phyloP scores from a whole-genome alignment of 2,797 vertebrate genomes.

The Sebastiscus tertius region DNA sequence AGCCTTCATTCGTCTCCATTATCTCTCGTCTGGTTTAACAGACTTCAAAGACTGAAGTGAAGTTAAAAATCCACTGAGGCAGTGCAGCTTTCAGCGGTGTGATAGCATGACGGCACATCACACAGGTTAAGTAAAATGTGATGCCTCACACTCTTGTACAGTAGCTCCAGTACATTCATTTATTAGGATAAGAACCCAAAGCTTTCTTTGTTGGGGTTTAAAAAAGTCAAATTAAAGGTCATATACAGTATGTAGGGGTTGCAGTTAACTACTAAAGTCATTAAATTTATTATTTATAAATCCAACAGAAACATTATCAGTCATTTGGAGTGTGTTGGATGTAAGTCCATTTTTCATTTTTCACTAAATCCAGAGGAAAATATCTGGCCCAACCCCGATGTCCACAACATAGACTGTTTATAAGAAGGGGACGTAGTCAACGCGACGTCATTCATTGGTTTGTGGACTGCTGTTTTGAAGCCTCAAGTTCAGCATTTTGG shows the following conservation, averaged over 20 bases:
- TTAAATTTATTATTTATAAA: not conserved
- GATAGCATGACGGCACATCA: slow-evolving; percentile 7
- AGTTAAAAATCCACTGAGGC: not conserved
- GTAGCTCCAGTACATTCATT: not conserved
- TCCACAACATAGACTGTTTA: no score
- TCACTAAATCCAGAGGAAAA: no score
- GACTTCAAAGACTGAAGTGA: slow-evolving; percentile 25
- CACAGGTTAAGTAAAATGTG: slow-evolving; percentile 1
- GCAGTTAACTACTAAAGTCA: not conserved
- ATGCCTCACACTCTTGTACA: not conserved
- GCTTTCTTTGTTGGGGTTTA: slow-evolving; percentile 2
- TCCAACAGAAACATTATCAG: not conserved
- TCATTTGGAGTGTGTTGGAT: not conserved
- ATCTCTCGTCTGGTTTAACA: slow-evolving; percentile 22
- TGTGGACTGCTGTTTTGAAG: no score
- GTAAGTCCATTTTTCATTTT: not conserved
- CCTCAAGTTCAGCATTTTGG: no score
- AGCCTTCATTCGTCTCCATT: slow-evolving; percentile 58
- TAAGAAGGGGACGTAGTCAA: no score
- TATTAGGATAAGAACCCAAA: not conserved
- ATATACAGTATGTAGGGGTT: not conserved
- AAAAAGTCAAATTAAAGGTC: not conserved
- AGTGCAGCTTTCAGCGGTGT: not conserved
- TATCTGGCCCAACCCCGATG: no score
- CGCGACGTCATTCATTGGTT: no score